Evolutionary conservation across 2,797 vertebrate species (phyloP).

Genomic region (Chromis chromis): DNA sequence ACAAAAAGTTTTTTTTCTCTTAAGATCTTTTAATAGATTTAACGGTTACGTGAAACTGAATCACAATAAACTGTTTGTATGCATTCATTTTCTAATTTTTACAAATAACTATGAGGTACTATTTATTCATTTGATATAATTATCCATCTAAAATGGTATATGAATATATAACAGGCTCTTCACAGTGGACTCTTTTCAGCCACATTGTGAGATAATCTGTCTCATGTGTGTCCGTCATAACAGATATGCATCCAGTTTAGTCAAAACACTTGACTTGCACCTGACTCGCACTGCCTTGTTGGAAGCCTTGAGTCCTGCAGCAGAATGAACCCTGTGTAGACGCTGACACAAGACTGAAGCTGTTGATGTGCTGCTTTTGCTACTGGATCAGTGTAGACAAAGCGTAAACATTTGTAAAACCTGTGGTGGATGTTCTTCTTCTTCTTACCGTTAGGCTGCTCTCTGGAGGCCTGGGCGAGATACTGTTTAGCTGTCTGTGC

Average conservation of each 20-base stretch:
- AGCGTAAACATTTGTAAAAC: background rate
- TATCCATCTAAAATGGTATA: background rate
- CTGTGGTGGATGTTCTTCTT: background rate
- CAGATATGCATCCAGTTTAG: too few relatives aligned
- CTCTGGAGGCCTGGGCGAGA: constrained; percentile 84
- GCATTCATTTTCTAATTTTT: background rate
- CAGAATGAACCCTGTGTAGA: background rate
- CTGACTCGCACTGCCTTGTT: background rate
- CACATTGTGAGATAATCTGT: background rate
- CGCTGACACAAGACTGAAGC: background rate
- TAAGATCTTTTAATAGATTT: background rate
- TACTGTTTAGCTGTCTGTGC: constrained; percentile 86
- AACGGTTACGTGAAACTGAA: background rate
- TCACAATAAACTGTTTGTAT: background rate
- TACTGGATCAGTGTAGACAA: background rate
- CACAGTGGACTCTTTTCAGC: background rate
- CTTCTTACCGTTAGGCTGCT: constrained; percentile 88
- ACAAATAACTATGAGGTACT: background rate
- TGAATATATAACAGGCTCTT: background rate
- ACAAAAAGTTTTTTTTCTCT: background rate
- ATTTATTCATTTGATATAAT: background rate
- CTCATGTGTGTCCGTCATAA: background rate
- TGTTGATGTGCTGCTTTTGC: too few relatives aligned
- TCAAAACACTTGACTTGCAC: background rate
- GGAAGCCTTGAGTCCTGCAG: background rate